These are phyloP conservation scores for Actias luna DNA, from an alignment of 2,888 invertebrate species.

Conservation along the genomic window DNA sequence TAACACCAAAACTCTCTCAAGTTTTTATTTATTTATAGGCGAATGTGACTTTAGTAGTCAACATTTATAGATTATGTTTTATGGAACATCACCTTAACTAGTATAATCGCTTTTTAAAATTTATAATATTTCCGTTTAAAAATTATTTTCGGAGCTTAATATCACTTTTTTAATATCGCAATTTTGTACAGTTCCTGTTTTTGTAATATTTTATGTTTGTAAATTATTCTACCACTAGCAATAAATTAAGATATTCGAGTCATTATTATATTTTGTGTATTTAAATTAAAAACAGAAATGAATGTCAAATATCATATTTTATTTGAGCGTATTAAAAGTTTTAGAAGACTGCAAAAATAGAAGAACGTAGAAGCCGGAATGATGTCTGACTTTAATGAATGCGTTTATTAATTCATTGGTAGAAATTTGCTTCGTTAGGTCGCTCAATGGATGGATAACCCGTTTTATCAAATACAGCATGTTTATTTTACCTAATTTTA, in stretches of 20 bases:
- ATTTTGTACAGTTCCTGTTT: neutral
- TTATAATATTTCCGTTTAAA: neutral
- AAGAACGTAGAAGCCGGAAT: neutral
- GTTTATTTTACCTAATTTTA: constrained; percentile 26
- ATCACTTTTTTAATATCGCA: neutral
- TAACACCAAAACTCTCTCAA: neutral
- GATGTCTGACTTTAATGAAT: constrained; percentile 26
- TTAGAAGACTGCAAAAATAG: neutral
- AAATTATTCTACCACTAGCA: neutral
- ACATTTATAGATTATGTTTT: constrained; percentile 1
- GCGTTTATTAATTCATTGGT: constrained; percentile 29
- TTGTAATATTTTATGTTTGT: neutral
- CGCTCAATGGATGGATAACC: neutral
- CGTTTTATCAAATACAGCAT: constrained; percentile 26
- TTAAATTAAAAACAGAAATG: neutral
- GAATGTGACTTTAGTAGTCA: neutral
- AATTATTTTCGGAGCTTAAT: neutral
- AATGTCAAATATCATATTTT: neutral
- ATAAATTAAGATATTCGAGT: neutral
- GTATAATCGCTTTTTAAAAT: neutral
- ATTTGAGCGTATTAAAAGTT: neutral
- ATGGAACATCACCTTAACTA: neutral
- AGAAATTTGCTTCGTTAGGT: constrained; percentile 19
- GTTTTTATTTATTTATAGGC: neutral
- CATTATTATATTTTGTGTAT: neutral